Evolutionary conservation across 2,797 vertebrate species (phyloP).

Genomic region (Diplodus puntazzo): DNA sequence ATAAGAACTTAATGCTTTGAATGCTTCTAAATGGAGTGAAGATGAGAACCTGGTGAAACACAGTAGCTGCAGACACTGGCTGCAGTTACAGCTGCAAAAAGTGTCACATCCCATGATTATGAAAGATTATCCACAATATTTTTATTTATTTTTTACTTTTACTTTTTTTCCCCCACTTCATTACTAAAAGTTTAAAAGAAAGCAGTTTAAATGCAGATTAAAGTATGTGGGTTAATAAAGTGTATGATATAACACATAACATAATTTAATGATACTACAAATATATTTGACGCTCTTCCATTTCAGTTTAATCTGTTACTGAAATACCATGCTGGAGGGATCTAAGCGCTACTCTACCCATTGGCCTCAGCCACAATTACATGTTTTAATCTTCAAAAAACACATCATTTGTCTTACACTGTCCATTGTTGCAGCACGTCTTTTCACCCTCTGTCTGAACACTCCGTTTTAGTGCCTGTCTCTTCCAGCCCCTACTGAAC

Average conservation of each 20-base stretch:
- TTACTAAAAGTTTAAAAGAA: neutral
- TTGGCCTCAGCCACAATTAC: neutral
- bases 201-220: neutral
- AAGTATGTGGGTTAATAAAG: neutral
- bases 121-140: neutral
- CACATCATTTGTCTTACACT: too few species aligned
- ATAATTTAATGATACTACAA: neutral
- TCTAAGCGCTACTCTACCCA: neutral
- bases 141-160: neutral
- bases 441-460: too few species aligned
- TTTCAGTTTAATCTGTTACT: too few species aligned
- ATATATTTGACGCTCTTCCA: neutral
- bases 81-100: constrained; percentile 1
- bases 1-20: constrained; percentile 14
- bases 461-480: too few species aligned
- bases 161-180: neutral
- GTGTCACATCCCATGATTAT: neutral
- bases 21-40: constrained; percentile 12
- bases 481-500: too few species aligned
- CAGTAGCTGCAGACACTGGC: neutral
- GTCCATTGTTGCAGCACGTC: too few species aligned
- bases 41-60: neutral
- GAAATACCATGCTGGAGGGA: neutral
- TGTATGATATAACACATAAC: too few species aligned
- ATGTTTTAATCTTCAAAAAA: too few species aligned